phyloP scores from a whole-genome alignment of 2,888 invertebrate genomes.

The Hoplodrina blanda region DNA sequence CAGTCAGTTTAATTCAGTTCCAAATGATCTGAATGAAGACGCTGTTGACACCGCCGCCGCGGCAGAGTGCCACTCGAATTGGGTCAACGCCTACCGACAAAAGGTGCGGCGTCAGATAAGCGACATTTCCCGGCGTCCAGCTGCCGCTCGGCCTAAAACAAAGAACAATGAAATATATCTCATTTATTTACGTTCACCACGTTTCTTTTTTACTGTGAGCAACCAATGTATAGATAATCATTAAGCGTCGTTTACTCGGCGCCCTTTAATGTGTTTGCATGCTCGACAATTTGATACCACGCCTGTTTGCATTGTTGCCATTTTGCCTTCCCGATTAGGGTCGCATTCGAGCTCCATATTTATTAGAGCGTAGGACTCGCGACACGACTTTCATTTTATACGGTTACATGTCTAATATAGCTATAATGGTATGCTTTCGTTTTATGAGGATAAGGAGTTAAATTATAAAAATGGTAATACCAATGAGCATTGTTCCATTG shows the following conservation, averaged over 20 bases:
- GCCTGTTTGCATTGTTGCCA: conserved; percentile 89
- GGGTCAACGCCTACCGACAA: conserved; percentile 89
- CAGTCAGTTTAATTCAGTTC: conserved; percentile 66
- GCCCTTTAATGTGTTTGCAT: conserved; percentile 89
- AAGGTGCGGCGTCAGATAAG: conserved; percentile 89
- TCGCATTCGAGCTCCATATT: conserved; percentile 88
- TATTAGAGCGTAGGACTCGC: conserved; percentile 87
- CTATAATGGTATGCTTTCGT: conserved; percentile 75
- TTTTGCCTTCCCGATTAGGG: conserved; percentile 89
- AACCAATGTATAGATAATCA: conserved; percentile 86
- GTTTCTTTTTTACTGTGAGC: conserved; percentile 75
- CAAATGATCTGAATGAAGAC: conserved; percentile 78
- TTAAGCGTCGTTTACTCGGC: conserved; percentile 84
- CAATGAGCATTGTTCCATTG: conserved; percentile 13
- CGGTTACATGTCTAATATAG: conserved; percentile 78
- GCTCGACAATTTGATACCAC: conserved; percentile 88
- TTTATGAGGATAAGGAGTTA: conserved; percentile 73
- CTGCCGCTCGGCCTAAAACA: conserved; percentile 85
- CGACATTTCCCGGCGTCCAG: conserved; percentile 86
- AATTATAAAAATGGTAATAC: conserved; percentile 58
- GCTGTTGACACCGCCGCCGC: conserved; percentile 75
- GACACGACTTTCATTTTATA: conserved; percentile 88
- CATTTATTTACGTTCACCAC: conserved; percentile 83
- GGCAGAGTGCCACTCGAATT: conserved; percentile 85
- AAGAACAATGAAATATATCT: conserved; percentile 86